A percentile compares a stretch with the other conserved stretches of the same genome.
These are phyloP conservation scores for Octodon degus DNA, from an alignment of 2,113 vertebrate genomes.

Conservation along the genomic window DNA sequence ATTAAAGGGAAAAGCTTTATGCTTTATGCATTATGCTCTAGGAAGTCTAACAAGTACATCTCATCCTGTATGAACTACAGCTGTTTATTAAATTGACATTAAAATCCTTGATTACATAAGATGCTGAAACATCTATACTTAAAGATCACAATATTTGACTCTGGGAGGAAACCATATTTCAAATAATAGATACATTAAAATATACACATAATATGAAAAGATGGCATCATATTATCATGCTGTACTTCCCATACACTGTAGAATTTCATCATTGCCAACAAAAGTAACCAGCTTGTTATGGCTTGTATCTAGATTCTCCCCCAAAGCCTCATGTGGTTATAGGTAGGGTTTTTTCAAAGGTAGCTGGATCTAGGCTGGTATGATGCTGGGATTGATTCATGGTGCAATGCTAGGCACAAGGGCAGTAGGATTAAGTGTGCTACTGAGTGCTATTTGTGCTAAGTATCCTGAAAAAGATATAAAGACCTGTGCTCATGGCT, in stretches of 20 bases:
- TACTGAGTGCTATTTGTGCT: not conserved
- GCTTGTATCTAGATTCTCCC: not conserved
- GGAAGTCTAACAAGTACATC: not conserved
- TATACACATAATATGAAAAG: not conserved
- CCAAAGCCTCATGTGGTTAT: not conserved
- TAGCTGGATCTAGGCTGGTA: not conserved
- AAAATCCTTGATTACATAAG: not conserved
- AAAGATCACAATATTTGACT: not conserved
- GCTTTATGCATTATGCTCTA: not conserved
- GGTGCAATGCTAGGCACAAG: not conserved
- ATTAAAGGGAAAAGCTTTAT: no score
- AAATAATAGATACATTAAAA: not conserved
- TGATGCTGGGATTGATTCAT: not conserved
- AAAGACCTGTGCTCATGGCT: not conserved
- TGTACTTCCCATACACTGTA: not conserved
- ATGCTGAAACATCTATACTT: not conserved
- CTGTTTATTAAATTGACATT: slow-evolving; percentile 22
- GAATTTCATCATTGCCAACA: not conserved
- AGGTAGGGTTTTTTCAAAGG: not conserved
- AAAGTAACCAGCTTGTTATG: not conserved
- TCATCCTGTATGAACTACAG: not conserved
- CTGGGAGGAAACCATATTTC: not conserved
- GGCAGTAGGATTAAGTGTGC: not conserved
- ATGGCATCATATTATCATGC: not conserved
- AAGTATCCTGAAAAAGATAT: not conserved